Conservation (phyloP, 2,797 vertebrate species). For the Acridotheres tristis region DNA sequence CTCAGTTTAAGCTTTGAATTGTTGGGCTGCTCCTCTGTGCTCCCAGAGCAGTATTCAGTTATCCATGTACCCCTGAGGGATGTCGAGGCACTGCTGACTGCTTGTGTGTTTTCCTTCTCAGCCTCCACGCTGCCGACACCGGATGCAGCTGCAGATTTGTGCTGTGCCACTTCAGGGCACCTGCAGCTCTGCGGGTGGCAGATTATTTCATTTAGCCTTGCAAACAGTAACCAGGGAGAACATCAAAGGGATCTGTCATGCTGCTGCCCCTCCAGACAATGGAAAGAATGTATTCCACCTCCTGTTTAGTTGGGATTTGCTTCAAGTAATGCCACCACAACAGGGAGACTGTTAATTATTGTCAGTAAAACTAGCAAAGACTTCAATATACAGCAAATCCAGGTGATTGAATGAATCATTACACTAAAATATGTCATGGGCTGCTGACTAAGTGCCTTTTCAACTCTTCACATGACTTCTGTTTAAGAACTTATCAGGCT, state of each 20-base stretch:
- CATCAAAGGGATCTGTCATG: background rate
- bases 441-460: background rate
- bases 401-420: background rate
- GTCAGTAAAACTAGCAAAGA: background rate
- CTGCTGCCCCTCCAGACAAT: background rate
- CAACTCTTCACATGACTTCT: background rate
- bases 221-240: background rate
- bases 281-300: background rate
- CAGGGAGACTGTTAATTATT: background rate
- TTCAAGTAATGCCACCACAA: background rate
- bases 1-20: background rate
- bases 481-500: background rate
- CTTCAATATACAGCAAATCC: background rate
- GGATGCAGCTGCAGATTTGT: background rate
- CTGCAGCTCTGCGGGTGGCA: constrained; percentile 19
- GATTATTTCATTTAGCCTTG: background rate
- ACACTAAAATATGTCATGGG: background rate
- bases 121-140: fast-evolving
- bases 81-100: background rate
- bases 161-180: background rate
- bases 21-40: background rate
- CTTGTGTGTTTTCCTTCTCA: background rate
- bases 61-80: background rate
- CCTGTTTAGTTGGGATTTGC: background rate
- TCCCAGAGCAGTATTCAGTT: background rate